Conservation (phyloP, 2,797 vertebrate species). For the Lindbergichthys nudifrons region DNA sequence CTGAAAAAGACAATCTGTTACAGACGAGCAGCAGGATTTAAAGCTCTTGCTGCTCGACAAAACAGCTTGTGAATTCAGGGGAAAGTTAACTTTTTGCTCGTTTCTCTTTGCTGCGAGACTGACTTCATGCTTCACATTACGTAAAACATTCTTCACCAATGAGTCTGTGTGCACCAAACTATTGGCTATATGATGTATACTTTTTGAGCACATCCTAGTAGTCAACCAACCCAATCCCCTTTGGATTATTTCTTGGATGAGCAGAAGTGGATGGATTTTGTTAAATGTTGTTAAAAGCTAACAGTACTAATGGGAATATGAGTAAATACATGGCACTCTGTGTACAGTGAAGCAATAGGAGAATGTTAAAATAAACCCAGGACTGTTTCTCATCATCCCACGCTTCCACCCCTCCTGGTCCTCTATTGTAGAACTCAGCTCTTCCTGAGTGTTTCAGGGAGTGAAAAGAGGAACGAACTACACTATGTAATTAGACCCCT, state of each 20-base stretch:
- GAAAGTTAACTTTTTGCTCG: conserved; percentile 5
- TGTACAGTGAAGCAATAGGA: conserved; percentile 22
- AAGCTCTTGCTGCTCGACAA: conserved; percentile 15
- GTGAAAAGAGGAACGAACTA: conserved; percentile 23
- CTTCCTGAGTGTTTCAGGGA: conserved; percentile 47
- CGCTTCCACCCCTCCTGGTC: conserved; percentile 42
- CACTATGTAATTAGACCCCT: conserved; percentile 63
- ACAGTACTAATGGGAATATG: conserved; percentile 38
- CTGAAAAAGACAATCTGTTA: conserved; percentile 66
- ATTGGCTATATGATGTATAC: conserved; percentile 9
- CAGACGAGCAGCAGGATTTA: conserved; percentile 52
- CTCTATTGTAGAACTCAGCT: conserved; percentile 46
- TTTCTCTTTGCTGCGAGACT: conserved; percentile 10
- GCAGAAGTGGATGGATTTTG: conserved; percentile 49
- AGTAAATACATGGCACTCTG: conserved; percentile 35
- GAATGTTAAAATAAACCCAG: conserved; percentile 38
- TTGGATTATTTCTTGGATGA: conserved; percentile 33
- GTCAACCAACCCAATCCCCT: conserved; percentile 23
- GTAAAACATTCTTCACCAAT: too few relatives aligned
- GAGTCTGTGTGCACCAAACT: background rate
- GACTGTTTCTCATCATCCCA: conserved; percentile 65
- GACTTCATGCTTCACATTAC: too few relatives aligned
- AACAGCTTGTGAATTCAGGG: conserved; percentile 47
- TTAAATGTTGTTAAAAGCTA: conserved; percentile 52
- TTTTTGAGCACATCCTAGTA: conserved; percentile 41